Percentiles rank a stretch among this genome's conserved stretches.
Evolutionary conservation across 2,113 vertebrate species (phyloP).

Genomic region (Cyanistes caeruleus): DNA sequence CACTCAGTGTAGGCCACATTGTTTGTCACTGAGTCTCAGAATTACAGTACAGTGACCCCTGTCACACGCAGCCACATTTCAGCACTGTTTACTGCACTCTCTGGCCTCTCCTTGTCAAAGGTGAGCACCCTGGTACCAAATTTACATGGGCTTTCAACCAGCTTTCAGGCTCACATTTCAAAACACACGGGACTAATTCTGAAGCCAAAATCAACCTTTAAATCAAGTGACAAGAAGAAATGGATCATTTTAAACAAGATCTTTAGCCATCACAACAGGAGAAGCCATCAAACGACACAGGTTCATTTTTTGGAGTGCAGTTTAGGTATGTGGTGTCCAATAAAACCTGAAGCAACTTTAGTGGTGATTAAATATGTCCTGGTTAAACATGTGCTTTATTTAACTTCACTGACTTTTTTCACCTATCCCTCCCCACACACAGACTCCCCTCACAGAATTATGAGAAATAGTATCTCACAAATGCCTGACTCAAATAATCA

Average conservation of each 20-base stretch:
- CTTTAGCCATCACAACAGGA: constrained; percentile 72
- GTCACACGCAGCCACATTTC: constrained; percentile 9
- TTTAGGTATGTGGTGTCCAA: not conserved
- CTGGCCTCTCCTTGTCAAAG: constrained; percentile 25
- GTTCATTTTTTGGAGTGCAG: not conserved
- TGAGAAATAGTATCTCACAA: not conserved
- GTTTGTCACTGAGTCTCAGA: constrained; percentile 23
- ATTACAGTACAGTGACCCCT: not conserved
- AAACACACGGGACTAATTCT: constrained; percentile 77
- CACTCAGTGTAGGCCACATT: not conserved
- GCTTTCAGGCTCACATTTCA: constrained; percentile 52
- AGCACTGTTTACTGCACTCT: constrained; percentile 21
- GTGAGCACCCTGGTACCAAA: constrained; percentile 47
- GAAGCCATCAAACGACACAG: constrained; percentile 30
- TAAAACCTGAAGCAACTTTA: constrained; percentile 6
- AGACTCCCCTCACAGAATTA: not conserved
- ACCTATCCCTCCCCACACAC: not conserved
- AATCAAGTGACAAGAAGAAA: constrained; percentile 66
- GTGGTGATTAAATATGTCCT: not conserved
- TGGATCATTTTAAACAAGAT: constrained; percentile 67
- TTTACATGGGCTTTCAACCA: constrained; percentile 32
- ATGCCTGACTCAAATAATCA: not conserved
- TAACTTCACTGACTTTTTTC: not conserved
- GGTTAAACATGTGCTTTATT: not conserved
- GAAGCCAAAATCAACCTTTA: constrained; percentile 69